Evolutionary conservation across 2,797 vertebrate genomes (phyloP), one percentile per base, ranked within the genome.

Genomic region (Sebastes trivittatus): DNA sequence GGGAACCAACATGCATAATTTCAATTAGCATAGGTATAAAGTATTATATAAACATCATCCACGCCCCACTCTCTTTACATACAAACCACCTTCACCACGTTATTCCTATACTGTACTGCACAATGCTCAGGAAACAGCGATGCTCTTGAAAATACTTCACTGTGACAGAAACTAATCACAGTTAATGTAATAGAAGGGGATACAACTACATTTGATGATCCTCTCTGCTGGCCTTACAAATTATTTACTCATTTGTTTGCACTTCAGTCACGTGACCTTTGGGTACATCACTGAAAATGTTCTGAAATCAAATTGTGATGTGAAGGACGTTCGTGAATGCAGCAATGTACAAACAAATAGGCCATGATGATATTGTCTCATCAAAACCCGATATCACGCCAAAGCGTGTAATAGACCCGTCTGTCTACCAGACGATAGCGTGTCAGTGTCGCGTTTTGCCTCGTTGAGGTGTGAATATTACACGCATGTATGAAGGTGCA

Each of bases 1-100:
- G 83, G 86, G 82, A 85, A 72, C 77, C 38, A 88, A 68, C 58
- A 25, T 75, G 88, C 75, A 89, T 84, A 64, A 89, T 82, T 89
- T 86, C 67, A 89, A 89, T 94, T 87, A 90, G 69, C 88, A 91
- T 81, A 87, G 70, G 74, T 80, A 87, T 81, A 81, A 91, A 88
- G 82, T 68, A 52, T 84, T 88, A 74, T 55, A 75, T 54, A 83
- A 83, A 87, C 81, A 89, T 83, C n/a, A 71, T 6, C 29, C 49
- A 76, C 32, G 75, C 68, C 16, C 72, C 20, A 18, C 25, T 2
- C 49, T 61, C 62, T 80, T 80, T n/a, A 61, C 70, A 67, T 67
- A 59, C 56, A 60, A 70, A 79, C 36, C 65, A 71, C 63, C n/a
- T 69, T 70, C 36, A 55, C 8, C 27, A 77, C 32, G 55, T 25